Evolutionary conservation across 2,888 invertebrate genomes (phyloP), one percentile per base, ranked within the genome.

Genomic region (Caenorhabditis macrosperma): DNA sequence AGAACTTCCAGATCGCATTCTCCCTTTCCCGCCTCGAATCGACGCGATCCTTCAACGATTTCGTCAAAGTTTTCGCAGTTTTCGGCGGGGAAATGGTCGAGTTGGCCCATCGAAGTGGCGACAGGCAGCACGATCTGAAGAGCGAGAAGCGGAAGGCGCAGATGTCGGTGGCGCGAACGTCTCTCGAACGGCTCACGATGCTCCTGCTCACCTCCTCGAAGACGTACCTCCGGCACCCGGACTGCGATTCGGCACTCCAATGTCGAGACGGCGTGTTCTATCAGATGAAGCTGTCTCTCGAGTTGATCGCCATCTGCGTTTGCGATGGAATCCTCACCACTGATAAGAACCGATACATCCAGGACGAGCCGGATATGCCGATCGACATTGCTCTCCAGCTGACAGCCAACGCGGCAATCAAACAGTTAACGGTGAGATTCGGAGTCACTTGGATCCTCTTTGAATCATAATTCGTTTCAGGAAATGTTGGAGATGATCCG

Each of bases 41-140:
- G 77, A 92, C 92, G 20, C 91, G 91, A 63, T 91, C 91, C 81
- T 92, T 92, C 87, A 96, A 97, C 63, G 98, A 99, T 92, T 99
- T 99, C 91, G 97, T 99, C 72, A 95, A 96, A 91, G 96, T 97
- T 24, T 99, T 99, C 92, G 96, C 97, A 86, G 96, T 97, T 91
- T 98, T 99, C 91, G 99, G 98, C 46, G 95, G 95, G 24, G 97
- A 98, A 91, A 98, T 99, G 97, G 97, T 99, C 83, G 97, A 98
- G 91, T 92, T 99, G 86, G 97, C 98, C 26, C 95, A 97, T 91
- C 93, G 97, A 78, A 96, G 96, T 22, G 96, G 94, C 17, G 94
- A 94, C 89, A 91, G 94, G 87, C 94, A 94, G 91, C 89, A 93
- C 91, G 93, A 93, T 85, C 81, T 93, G 79, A 93, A 93, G 87